Evolutionary conservation across 1,140 invertebrate species (phyloP), one percentile per base, ranked within the genome.

Genomic region (Bombus turneri): DNA sequence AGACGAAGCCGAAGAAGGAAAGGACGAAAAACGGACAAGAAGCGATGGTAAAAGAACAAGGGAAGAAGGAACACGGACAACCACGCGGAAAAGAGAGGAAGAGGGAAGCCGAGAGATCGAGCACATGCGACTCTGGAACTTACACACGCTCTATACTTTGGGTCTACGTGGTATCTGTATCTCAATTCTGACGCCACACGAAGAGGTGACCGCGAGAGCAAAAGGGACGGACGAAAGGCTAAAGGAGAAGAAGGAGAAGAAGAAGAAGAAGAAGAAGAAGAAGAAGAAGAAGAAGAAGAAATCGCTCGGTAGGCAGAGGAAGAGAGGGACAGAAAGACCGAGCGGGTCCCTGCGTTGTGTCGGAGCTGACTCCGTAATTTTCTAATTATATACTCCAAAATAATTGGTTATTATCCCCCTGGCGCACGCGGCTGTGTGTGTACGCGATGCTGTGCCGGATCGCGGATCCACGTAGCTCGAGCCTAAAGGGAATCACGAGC

Each of bases 331-430:
- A 79, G 81, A 80, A 86, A 89, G 66, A 68, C 71, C 71, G 87
- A 76, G 78, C 80, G 71, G 88, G 91, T 91, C 90, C 84, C 92
- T 87, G n/a, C 91, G 88, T 87, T 90, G 91, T 92, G 92, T 92
- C 91, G 92, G 90, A 76, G 87, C 92, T 92, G 90, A 91, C 92
- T 94, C 93, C 87, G 93, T 94, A 95, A 95, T 95, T 94, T 95
- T 95, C 93, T 95, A 94, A 95, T 95, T 94, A 95, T 95, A 94
- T 93, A 93, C 93, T 95, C 93, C 91, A 95, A 95, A 95, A 95
- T 95, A 95, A 94, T 95, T 94, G 94, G 93, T 94, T 94, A 95
- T 95, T 95, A 95, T 94, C 91, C 92, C 84, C 92, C 72, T 86
- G 75, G 75, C 75, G 75, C 74, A 64, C 69, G 71, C 85, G 72